Base-by-base conservation (phyloP, 2,113 vertebrate species). In the Australoheros scitulus region DNA sequence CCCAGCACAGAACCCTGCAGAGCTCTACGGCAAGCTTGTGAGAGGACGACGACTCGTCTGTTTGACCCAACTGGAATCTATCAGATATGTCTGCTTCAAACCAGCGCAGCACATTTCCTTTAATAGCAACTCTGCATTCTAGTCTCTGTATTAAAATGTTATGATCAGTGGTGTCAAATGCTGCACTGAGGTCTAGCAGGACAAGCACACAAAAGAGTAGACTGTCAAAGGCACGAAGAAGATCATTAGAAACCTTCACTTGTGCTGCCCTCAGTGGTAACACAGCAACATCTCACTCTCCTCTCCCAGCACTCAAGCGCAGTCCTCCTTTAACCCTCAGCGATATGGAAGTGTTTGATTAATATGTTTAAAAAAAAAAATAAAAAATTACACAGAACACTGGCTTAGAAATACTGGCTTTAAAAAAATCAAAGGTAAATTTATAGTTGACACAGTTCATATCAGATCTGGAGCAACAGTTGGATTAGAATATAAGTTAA, bases 401-500 rank as follows among this genome's bases (percentile, higher is more conserved):
- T 29, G 29, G 34, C 29, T 50, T 22, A 76, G 41, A 29, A 70
- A 18, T 15, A 50, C 2, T 29, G 65, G 20, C 18, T 32, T 34
- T 52, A 18, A 17, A 2, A 50, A 20, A 70, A 52, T 70, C 65
- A 29, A 24, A 70, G 17, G 65, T 20, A 52, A 17, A 70, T 70
- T 52, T 32, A 52, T 26, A 50, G 15, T 50, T 50, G 41, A 29
- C 29, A 50, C 7, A 29, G 18, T 55, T 55, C 32, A 55, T 22
- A 64, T 87, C 77, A 61, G n/a, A 76, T 75, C 77, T 76, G 61
- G 56, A 80, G 38, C 32, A 24, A 43, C 56, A 11, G 5, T 47
- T 7, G 3, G 41, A 70, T 70, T 52, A 20, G 50, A 70, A 52
- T 20, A 76, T 32, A 24, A 24, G 3, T 32, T 26, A 32, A 76